Base-by-base conservation (phyloP, 2,797 vertebrate species). In the Clamator glandarius region DNA sequence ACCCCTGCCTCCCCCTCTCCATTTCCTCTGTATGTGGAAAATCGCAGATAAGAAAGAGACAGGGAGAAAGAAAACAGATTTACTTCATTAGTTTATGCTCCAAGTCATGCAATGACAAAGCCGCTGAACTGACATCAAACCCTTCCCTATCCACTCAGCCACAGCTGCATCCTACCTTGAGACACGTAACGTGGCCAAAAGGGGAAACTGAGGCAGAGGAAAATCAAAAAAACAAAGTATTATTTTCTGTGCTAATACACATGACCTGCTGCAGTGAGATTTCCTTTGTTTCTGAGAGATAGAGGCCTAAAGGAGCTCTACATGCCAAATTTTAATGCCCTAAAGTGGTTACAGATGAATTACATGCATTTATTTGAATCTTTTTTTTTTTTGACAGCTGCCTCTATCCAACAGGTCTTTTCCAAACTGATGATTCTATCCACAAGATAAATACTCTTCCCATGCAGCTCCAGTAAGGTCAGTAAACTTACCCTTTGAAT, bases 1-100 rank as follows among this genome's bases (percentile, higher is more conserved):
- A 87, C 88, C 59, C 13, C 63, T 87, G 48, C 67, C 67, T 91
- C 77, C 57, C 66, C 63, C 59, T 68, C 86, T 77, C 88, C 57
- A 39, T 83, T 96, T 95, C 86, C 74, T 94, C 82, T 76, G 52
- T 54, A 41, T 50, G 50, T 78, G 36, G 74, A 94, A 94, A 96
- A 89, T 67, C 70, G 90, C 70, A 92, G 85, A 88, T 90, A 95
- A 89, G 88, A 69, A 95, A 89, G 72, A 77, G 59, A 73, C 59
- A 64, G 77, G 64, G 77, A 87, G 82, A 92, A 86, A 48, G 52
- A 88, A 91, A 95, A 68, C 74, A 93, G 42, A 82, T 89, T 95
- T 90, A 39, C 51, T 93, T 87, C 74, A 63, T 76, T 79, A 90
- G 66, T 76, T 92, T 89, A 54, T 91, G 36, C 28, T 92, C 36